Evolutionary conservation across 1,140 invertebrate species (phyloP).

Genomic region (Scaptomyza pallida): DNA sequence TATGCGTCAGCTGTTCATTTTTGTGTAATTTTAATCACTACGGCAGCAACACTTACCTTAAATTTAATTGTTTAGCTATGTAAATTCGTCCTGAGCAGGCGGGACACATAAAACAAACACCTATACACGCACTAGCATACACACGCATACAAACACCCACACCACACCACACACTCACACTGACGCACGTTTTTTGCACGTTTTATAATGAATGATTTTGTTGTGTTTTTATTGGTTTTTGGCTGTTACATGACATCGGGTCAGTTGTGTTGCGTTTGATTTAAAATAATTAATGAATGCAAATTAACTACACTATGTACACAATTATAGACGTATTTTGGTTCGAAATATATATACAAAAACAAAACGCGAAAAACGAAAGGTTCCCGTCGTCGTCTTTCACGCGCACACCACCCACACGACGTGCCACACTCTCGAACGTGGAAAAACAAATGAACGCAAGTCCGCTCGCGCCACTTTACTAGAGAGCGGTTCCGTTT

Average conservation of each 20-base stretch:
- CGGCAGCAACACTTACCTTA: conserved; percentile 56
- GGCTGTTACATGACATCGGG: conserved; percentile 60
- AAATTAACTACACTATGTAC: conserved; percentile 65
- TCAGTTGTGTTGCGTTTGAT: conserved; percentile 14
- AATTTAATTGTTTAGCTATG: conserved; percentile 56
- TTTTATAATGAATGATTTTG: conserved; percentile 59
- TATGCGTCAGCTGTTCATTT: conserved; percentile 65
- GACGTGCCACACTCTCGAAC: conserved; percentile 51
- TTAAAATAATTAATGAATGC: conserved; percentile 30
- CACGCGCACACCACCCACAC: conserved; percentile 57
- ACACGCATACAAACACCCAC: conserved; percentile 28
- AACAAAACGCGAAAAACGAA: conserved; percentile 72
- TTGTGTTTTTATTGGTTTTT: conserved; percentile 49
- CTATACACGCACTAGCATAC: conserved; percentile 34
- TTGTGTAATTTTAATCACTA: conserved; percentile 16
- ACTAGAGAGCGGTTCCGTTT: conserved; percentile 30
- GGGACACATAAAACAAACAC: conserved; percentile 21
- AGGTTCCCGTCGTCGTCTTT: conserved; percentile 51
- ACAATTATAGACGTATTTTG: conserved; percentile 51
- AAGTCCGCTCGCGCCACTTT: conserved; percentile 29
- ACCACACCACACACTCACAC: conserved; percentile 34
- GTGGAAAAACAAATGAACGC: conserved; percentile 52
- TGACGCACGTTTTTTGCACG: conserved; percentile 54
- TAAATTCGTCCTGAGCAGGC: conserved; percentile 62
- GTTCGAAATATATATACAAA: conserved; percentile 70